A percentile compares a stretch with the other conserved stretches of the same genome.
These are phyloP conservation scores for Lepisosteus osseus DNA, from an alignment of 2,113 vertebrate genomes.

Conservation along the genomic window DNA sequence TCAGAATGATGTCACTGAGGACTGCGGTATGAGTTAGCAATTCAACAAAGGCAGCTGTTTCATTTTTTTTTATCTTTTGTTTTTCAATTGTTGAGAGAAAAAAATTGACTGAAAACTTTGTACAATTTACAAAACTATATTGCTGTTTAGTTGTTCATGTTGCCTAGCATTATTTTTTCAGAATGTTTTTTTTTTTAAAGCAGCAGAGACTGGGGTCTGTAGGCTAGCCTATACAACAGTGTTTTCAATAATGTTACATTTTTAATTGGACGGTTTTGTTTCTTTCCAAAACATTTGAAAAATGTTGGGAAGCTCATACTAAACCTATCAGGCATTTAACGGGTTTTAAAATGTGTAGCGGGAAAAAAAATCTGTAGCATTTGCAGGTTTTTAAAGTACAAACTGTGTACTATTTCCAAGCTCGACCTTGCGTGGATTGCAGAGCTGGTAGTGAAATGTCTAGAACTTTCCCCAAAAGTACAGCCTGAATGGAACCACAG, in stretches of 20 bases:
- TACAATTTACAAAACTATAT: constrained; percentile 50
- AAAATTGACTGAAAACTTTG: constrained; percentile 63
- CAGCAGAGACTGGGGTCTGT: not conserved
- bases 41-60: constrained; percentile 72
- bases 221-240: not conserved
- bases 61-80: constrained; percentile 35
- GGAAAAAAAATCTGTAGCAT: no score
- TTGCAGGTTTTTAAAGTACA: no score
- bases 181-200: constrained; percentile 30
- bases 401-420: no score
- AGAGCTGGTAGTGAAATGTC: no score
- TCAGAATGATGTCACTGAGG: constrained; percentile 25
- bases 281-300: no score
- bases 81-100: constrained; percentile 47
- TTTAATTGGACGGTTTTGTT: no score
- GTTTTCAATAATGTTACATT: no score
- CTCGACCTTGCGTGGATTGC: no score
- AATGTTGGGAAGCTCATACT: no score
- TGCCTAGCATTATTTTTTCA: constrained; percentile 33
- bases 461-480: no score
- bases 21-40: constrained; percentile 57
- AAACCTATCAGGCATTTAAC: no score
- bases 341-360: no score
- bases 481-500: not conserved
- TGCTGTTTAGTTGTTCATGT: constrained; percentile 44